Percentiles rank a stretch among this genome's conserved stretches.
phyloP scores from a whole-genome alignment of 2,888 invertebrate genomes.

The Polia nebulosa region DNA sequence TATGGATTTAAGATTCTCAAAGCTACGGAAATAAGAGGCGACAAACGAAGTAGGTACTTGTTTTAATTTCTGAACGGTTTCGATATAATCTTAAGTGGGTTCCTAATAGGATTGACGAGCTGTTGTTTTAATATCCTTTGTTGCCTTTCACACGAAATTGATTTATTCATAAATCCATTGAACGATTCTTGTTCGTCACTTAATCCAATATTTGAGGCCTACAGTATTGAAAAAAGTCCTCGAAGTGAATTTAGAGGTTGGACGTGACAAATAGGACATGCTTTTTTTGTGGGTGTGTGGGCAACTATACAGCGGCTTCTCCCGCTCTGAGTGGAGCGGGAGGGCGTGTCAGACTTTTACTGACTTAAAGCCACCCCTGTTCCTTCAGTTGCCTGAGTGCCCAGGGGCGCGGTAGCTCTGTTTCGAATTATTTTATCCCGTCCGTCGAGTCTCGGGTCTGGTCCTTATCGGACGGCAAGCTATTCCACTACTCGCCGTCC shows the following conservation, averaged over 20 bases:
- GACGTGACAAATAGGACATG: not conserved
- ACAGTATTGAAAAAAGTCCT: slow-evolving; percentile 9
- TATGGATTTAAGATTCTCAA: slow-evolving; percentile 67
- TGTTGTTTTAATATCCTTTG: slow-evolving; percentile 46
- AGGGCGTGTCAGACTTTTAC: no score
- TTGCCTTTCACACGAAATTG: slow-evolving; percentile 38
- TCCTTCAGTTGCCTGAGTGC: no score
- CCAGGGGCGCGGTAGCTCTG: no score
- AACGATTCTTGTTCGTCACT: slow-evolving; percentile 34
- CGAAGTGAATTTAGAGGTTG: not conserved
- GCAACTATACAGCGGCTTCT: no score
- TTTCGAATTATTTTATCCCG: no score
- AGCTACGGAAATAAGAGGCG: slow-evolving; percentile 61
- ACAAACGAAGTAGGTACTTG: slow-evolving; percentile 36
- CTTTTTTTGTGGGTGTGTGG: no score
- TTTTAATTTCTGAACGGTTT: slow-evolving; percentile 42
- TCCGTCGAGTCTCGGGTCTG: no score
- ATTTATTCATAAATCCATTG: slow-evolving; percentile 44
- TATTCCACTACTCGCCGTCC: no score
- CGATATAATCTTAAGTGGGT: slow-evolving; percentile 48
- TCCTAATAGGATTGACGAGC: slow-evolving; percentile 33
- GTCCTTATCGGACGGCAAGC: no score
- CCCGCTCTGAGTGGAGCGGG: no score
- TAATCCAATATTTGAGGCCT: slow-evolving; percentile 24
- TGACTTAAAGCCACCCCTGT: no score